Percentiles rank a stretch among this genome's conserved stretches.
Conservation (phyloP, 2,113 vertebrate species). For the Solea senegalensis region DNA sequence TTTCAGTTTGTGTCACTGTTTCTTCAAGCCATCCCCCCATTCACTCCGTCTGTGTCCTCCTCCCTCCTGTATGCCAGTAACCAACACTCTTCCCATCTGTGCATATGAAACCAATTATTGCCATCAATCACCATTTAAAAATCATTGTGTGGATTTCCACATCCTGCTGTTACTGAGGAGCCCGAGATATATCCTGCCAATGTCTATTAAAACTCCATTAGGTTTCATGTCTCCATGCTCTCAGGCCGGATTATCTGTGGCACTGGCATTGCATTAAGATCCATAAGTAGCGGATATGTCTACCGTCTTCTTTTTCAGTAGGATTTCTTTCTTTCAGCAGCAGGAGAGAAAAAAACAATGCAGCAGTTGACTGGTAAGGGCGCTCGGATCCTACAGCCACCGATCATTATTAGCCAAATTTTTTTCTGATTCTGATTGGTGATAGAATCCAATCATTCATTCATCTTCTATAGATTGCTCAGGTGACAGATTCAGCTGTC, state of each 20-base stretch:
- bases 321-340: background rate
- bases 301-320: background rate
- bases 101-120: conserved; percentile 48
- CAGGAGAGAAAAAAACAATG: too few species aligned
- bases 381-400: background rate
- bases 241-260: conserved; percentile 39
- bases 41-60: conserved; percentile 24
- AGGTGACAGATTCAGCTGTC: background rate
- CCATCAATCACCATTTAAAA: conserved; percentile 72
- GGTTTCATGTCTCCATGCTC: conserved; percentile 12
- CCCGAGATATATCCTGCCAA: conserved; percentile 62
- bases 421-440: background rate
- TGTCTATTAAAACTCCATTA: conserved; percentile 77
- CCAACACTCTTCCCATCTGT: conserved; percentile 37
- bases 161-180: conserved; percentile 67
- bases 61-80: conserved; percentile 42
- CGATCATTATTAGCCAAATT: background rate
- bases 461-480: too few species aligned
- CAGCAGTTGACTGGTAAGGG: background rate
- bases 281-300: conserved; percentile 39
- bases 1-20: conserved; percentile 14
- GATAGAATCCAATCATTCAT: too few species aligned
- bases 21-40: background rate
- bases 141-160: conserved; percentile 59
- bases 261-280: conserved; percentile 42